Base-by-base conservation (phyloP, 2,888 invertebrate genomes). In the Eupithecia dodoneata region DNA sequence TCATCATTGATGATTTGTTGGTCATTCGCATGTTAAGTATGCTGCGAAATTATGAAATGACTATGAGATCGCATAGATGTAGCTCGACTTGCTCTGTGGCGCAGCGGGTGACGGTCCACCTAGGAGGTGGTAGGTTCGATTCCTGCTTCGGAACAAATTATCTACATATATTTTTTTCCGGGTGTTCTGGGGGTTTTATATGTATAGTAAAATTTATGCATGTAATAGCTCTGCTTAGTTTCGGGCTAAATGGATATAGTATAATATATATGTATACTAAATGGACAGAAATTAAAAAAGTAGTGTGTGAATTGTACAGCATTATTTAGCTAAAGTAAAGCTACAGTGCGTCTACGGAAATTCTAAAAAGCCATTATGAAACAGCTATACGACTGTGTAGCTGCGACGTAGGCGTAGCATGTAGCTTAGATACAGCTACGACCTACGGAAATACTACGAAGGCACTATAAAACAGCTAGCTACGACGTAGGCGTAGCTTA, bases 1-100 rank as follows among this genome's bases (percentile, higher is more conserved):
- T 67, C 69, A 44, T 45, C 44, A 9, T 12, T 9, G 45, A 45
- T 70, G n/a, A 47, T 66, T 66, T 66, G 13, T 66, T 18, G 59
- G 59, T 59, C 59, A 18, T 59, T 10, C 4, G 18, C 12, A 63
- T 63, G 18, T 63, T 63, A 63, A 59, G 55, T 59, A 63, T 63
- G 63, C 30, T 63, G 63, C 30, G 63, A 63, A 59, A 63, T 63
- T 63, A 30, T 63, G 63, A 63, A 30, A 63, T 63, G 4, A 63
- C n/a, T 59, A 9, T 30, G 12, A 63, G 30, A 63, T 63, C 12
- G 10, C 30, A 4, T 30, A 63, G 63, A 63, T 63, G 63, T 12
- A 63, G 18, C 18, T 12, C 6, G 63, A 63, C 18, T 18, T 12
- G 4, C 30, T 63, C 12, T 4, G 10, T 30, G 30, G 30, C 55